Percentiles rank a stretch among this genome's conserved stretches.
Evolutionary conservation across 2,113 vertebrate species (phyloP).

Genomic region (Myodes glareolus): DNA sequence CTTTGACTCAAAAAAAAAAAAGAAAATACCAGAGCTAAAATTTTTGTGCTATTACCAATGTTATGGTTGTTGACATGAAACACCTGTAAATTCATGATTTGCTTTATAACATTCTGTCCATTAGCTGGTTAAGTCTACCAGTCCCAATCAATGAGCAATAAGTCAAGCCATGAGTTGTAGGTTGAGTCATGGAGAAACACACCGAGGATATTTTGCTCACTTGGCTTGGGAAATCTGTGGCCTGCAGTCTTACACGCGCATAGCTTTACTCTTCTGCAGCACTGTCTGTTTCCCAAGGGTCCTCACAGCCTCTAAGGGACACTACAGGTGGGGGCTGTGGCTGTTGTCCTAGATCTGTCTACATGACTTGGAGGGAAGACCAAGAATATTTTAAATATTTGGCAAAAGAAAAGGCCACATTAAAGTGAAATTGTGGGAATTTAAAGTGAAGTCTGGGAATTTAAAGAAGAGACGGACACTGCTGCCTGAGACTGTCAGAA

Average conservation of each 20-base stretch:
- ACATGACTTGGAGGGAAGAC: neutral
- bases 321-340: neutral
- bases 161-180: neutral
- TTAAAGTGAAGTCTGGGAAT: neutral
- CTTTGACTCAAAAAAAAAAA: neutral
- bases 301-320: neutral
- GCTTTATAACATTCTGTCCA: neutral
- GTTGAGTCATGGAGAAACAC: neutral
- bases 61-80: neutral
- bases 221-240: neutral
- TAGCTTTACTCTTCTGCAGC: neutral
- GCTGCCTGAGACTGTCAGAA: neutral
- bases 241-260: neutral
- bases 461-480: neutral
- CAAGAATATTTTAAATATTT: neutral
- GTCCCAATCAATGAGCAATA: neutral
- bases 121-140: neutral
- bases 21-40: neutral
- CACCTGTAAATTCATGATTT: neutral
- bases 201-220: neutral
- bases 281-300: neutral
- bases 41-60: neutral
- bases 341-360: neutral
- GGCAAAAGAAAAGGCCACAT: neutral
- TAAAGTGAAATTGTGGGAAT: neutral